phyloP scores from a whole-genome alignment of 1,140 invertebrate species.

The Drosophila kohkoa region DNA sequence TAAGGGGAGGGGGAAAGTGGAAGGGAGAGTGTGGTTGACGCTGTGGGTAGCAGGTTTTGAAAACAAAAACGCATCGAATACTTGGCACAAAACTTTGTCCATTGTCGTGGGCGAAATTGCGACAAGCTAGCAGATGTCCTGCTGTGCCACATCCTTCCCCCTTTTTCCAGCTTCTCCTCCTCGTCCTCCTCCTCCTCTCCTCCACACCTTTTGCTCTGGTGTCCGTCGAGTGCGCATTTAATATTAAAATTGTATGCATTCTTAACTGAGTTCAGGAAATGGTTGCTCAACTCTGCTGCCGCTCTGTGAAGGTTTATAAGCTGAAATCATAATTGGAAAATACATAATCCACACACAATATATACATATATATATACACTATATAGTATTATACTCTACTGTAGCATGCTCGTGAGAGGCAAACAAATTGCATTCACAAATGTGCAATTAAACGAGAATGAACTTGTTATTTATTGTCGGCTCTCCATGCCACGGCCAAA shows the following conservation, averaged over 20 bases:
- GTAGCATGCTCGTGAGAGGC: conserved; percentile 33
- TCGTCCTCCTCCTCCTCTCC: background rate
- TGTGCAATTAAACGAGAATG: conserved; percentile 81
- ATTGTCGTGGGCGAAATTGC: conserved; percentile 57
- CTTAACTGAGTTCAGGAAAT: conserved; percentile 56
- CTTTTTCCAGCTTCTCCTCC: background rate
- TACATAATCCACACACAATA: conserved; percentile 36
- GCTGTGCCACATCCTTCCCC: conserved; percentile 20
- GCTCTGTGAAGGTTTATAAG: conserved; percentile 45
- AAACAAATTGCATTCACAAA: conserved; percentile 63
- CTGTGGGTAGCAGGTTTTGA: background rate
- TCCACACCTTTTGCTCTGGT: conserved; percentile 10
- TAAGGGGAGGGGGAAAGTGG: background rate
- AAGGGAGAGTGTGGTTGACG: too few relatives aligned
- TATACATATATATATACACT: conserved; percentile 3
- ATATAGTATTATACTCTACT: conserved; percentile 10
- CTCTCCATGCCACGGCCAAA: conserved; percentile 27
- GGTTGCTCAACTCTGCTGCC: conserved; percentile 4
- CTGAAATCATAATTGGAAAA: conserved; percentile 72
- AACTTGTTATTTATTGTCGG: conserved; percentile 74
- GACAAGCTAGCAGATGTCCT: conserved; percentile 74
- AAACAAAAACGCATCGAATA: conserved; percentile 57
- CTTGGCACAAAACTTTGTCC: conserved; percentile 71
- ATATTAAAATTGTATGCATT: conserved; percentile 82
- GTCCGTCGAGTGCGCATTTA: conserved; percentile 55